Percentiles rank a stretch among this genome's conserved stretches.
Evolutionary conservation across 2,888 invertebrate genomes (phyloP).

Genomic region (Cacoxenus indagator): DNA sequence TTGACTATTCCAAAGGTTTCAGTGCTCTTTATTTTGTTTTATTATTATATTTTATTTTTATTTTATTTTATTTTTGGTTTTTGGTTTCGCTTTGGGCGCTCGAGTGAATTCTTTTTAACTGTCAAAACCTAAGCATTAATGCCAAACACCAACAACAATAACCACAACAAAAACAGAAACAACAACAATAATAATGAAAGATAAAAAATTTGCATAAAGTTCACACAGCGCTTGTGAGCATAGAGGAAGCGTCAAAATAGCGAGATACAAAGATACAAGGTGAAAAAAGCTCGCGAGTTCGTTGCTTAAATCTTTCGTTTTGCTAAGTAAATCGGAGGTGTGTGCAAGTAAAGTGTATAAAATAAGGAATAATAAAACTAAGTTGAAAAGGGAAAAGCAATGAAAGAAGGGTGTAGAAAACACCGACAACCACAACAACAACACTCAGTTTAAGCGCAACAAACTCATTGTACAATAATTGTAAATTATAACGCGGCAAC

Average conservation of each 20-base stretch:
- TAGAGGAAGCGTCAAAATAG: neutral
- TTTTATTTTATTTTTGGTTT: too few species aligned
- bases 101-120: too few species aligned
- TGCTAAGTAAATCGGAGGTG: constrained; percentile 26
- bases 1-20: constrained; percentile 27
- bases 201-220: neutral
- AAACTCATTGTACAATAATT: constrained; percentile 39
- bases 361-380: neutral
- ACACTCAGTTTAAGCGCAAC: neutral
- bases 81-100: too few species aligned
- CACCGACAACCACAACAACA: constrained; percentile 1
- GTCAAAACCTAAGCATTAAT: neutral
- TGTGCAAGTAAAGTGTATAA: neutral
- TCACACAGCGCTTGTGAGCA: neutral
- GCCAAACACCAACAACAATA: neutral
- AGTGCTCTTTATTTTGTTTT: neutral
- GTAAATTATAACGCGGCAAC: constrained; percentile 41
- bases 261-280: neutral
- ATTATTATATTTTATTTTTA: neutral
- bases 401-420: neutral
- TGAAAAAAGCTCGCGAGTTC: constrained; percentile 41
- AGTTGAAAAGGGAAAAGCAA: neutral
- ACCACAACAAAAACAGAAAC: neutral
- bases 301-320: constrained; percentile 60
- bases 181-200: neutral